phyloP scores from a whole-genome alignment of 92 coral and sea anemone genomes.

The Phenganax subtilis region DNA sequence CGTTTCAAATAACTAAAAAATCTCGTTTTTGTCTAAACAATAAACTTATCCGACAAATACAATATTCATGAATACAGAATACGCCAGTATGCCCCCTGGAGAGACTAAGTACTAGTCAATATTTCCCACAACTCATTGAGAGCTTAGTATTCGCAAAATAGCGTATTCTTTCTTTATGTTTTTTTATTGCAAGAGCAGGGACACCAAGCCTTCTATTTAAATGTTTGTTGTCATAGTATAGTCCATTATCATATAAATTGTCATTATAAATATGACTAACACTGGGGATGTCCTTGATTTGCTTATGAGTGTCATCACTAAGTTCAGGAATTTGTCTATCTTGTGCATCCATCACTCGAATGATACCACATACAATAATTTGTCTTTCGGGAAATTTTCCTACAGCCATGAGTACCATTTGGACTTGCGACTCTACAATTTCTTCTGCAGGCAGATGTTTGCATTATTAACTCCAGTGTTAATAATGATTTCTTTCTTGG shows the following conservation, averaged over 20 bases:
- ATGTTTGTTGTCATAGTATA: constrained; percentile 23
- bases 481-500: constrained; percentile 14
- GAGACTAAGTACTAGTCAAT: too few species aligned
- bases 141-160: too few species aligned
- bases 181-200: constrained; percentile 6
- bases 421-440: constrained; percentile 12
- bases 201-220: constrained; percentile 21
- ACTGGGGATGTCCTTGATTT: constrained; percentile 7
- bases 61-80: too few species aligned
- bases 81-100: too few species aligned
- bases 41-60: too few species aligned
- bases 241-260: constrained; percentile 1
- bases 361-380: constrained; percentile 32
- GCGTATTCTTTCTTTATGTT: neutral
- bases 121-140: too few species aligned
- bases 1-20: too few species aligned
- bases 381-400: constrained; percentile 12
- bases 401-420: constrained; percentile 13
- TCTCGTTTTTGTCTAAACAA: too few species aligned
- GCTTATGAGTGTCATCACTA: neutral
- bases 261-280: constrained; percentile 27
- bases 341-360: constrained; percentile 24
- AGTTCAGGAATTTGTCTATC: neutral
- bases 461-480: constrained; percentile 41
- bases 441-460: constrained; percentile 23